Percentiles rank a stretch among this genome's conserved stretches.
Evolutionary conservation across 2,797 vertebrate species (phyloP).

Genomic region (Microctenopoma stevenorrisi): DNA sequence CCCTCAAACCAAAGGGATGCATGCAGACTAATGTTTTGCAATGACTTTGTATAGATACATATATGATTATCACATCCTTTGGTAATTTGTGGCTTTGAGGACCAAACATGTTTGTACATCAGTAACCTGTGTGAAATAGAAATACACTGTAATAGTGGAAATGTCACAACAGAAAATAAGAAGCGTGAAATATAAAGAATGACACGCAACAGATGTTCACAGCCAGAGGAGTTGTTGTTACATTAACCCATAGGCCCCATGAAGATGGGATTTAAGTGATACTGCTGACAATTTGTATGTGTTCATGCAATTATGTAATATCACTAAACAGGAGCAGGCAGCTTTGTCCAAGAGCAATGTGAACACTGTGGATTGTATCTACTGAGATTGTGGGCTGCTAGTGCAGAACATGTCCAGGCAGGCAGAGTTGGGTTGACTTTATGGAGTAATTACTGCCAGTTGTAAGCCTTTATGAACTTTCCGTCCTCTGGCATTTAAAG

Average conservation of each 20-base stretch:
- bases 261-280: constrained; percentile 28
- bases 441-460: constrained; percentile 79
- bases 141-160: background rate
- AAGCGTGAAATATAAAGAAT: constrained; percentile 3
- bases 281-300: constrained; percentile 34
- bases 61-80: constrained; percentile 18
- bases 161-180: constrained; percentile 7
- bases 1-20: constrained; percentile 3
- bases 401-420: constrained; percentile 69
- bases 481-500: constrained; percentile 49
- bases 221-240: background rate
- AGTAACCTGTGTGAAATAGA: background rate
- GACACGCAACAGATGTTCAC: background rate
- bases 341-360: constrained; percentile 37
- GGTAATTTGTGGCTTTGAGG: constrained; percentile 17
- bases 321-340: constrained; percentile 38
- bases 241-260: constrained; percentile 25
- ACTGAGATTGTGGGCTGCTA: constrained; percentile 45
- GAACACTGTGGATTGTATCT: constrained; percentile 35
- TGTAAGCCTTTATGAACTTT: constrained; percentile 69
- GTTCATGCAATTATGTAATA: constrained; percentile 49
- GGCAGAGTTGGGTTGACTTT: constrained; percentile 73
- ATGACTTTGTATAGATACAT: constrained; percentile 18
- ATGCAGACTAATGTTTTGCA: constrained; percentile 18
- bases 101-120: constrained; percentile 1